Evolutionary conservation across 2,888 invertebrate species (phyloP), one percentile per base, ranked within the genome.

Genomic region (Calliopum simillimum): DNA sequence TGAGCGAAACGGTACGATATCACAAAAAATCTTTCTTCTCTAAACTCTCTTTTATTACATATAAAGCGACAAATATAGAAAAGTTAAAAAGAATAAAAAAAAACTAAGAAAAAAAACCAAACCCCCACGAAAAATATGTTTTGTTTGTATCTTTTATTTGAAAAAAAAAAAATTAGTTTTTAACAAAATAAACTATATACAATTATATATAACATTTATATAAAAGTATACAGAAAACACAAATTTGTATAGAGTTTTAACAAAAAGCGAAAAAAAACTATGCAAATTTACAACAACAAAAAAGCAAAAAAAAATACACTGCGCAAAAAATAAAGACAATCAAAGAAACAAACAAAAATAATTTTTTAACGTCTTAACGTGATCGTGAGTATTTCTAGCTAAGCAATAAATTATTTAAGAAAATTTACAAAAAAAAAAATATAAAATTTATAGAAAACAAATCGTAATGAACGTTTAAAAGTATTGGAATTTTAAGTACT

Each of bases 1-100:
- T 96, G 94, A 93, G 94, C 93, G 94, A 94, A 90, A 93, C 93
- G 94, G 94, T 94, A 94, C 92, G 94, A 92, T 92, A 91, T 90
- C 85, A 85, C 84, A 88, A 85, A 84, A 78, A 80, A 80, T 79
- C 81, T 83, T 83, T 86, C 87, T 87, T 86, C 86, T 86, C 86
- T 86, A 88, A 87, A 87, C 88, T 88, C 88, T 88, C 86, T 87
- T 83, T 86, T 85, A 86, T 84, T 83, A 33, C 33, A 33, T 33
- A 33, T 33, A 84, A 85, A 83, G 80, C 81, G 80, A 81, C 82
- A 79, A 82, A 79, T 76, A 79, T 73, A 79, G 75, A 74, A 74
- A 77, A 73, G 78, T 76, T n/a, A n/a, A n/a, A n/a, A n/a, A n/a
- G n/a, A n/a, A n/a, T n/a, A n/a, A n/a, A n/a, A 81, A 75, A 73